These are phyloP conservation scores for Cybosia mesomella DNA, from an alignment of 2,888 invertebrate genomes.

Conservation along the genomic window DNA sequence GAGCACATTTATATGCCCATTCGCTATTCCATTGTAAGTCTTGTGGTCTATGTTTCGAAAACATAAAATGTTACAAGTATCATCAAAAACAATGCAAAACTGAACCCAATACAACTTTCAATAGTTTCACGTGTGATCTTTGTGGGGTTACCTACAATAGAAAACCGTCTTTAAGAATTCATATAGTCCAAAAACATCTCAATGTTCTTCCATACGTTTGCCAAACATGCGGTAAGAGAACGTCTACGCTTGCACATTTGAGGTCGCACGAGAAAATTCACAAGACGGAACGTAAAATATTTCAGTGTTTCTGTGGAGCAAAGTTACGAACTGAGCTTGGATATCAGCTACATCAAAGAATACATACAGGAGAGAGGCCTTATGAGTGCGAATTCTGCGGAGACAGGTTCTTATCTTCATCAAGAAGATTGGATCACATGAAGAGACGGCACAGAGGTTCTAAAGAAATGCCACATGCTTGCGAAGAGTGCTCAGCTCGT, in stretches of 20 bases:
- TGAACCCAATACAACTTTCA: conserved; percentile 16
- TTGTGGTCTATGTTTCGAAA: conserved; percentile 70
- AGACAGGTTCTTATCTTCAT: conserved; percentile 75
- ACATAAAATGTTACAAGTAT: conserved; percentile 68
- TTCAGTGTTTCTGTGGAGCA: conserved; percentile 72
- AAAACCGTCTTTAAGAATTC: conserved; percentile 73
- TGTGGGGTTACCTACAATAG: conserved; percentile 71
- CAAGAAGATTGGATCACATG: conserved; percentile 73
- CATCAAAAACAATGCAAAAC: conserved; percentile 63
- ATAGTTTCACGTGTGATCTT: conserved; percentile 66
- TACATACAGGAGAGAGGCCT: conserved; percentile 74
- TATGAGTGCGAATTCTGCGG: conserved; percentile 73
- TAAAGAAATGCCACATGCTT: conserved; percentile 68
- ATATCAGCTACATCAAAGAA: conserved; percentile 69
- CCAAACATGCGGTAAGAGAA: conserved; percentile 72
- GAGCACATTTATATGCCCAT: conserved; percentile 70
- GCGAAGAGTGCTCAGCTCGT: conserved; percentile 69
- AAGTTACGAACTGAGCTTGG: conserved; percentile 70
- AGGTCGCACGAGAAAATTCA: conserved; percentile 70
- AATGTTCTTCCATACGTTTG: conserved; percentile 72
- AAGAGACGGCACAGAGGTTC: conserved; percentile 70
- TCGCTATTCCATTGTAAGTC: conserved; percentile 67
- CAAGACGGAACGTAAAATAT: conserved; percentile 59
- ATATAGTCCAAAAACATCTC: conserved; percentile 77
- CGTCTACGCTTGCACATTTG: conserved; percentile 71